phyloP scores from a whole-genome alignment of 2,113 vertebrate species.

The Ahaetulla prasina region DNA sequence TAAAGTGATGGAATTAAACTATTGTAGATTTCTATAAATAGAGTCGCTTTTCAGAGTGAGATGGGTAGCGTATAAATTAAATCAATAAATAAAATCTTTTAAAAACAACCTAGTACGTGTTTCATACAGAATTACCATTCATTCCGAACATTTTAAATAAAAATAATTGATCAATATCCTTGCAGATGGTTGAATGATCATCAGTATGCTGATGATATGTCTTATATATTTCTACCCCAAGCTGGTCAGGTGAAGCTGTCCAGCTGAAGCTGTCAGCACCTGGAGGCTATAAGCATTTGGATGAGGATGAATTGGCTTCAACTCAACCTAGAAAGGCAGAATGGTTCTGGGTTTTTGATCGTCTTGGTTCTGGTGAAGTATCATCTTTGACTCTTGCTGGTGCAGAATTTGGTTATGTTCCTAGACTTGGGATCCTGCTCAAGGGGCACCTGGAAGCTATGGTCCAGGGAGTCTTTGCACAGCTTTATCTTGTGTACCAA shows the following conservation, averaged over 20 bases:
- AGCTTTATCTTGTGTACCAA: background rate
- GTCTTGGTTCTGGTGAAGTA: background rate
- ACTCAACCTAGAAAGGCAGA: background rate
- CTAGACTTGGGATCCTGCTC: background rate
- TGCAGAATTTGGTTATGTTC: background rate
- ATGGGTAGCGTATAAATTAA: background rate
- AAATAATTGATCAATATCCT: background rate
- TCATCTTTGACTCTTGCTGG: background rate
- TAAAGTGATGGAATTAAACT: background rate
- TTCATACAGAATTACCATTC: background rate
- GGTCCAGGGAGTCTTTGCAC: background rate
- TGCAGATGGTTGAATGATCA: background rate
- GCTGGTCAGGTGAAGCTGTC: background rate
- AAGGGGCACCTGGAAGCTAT: background rate
- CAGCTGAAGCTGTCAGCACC: background rate
- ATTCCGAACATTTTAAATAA: background rate
- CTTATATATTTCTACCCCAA: background rate
- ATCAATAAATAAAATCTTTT: background rate
- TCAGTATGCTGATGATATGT: background rate
- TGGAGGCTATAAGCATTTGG: background rate
- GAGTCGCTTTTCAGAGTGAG: background rate
- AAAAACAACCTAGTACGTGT: background rate
- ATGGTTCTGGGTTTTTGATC: background rate
- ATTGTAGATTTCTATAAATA: background rate
- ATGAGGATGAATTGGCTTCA: background rate